These are phyloP conservation scores for Geopemphigus sp. DNA, from an alignment of 1,140 invertebrate genomes.

Conservation along the genomic window DNA sequence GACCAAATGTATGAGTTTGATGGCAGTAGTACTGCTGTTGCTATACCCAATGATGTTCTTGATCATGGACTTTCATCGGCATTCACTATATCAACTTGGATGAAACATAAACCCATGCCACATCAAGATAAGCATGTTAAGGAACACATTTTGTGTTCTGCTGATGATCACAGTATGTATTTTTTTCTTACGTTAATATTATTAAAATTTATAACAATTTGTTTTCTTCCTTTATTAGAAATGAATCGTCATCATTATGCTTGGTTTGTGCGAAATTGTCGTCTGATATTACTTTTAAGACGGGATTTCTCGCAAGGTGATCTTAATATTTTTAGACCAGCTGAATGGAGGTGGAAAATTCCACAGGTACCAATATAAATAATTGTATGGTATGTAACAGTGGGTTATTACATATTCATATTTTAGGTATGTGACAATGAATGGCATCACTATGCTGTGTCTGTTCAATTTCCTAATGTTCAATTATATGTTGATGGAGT, in stretches of 20 bases:
- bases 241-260: conserved; percentile 99
- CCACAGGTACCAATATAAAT: conserved; percentile 62
- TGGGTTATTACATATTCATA: conserved; percentile 13
- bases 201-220: background rate
- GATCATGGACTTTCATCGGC: conserved; percentile 73
- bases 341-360: conserved; percentile 96
- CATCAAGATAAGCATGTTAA: conserved; percentile 81
- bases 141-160: conserved; percentile 92
- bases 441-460: conserved; percentile 97
- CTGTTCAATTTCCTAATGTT: conserved; percentile 85
- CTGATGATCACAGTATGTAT: conserved; percentile 90
- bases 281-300: conserved; percentile 86
- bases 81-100: conserved; percentile 90
- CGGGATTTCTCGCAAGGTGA: conserved; percentile 90
- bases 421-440: conserved; percentile 86
- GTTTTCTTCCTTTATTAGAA: conserved; percentile 62
- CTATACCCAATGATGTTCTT: conserved; percentile 73
- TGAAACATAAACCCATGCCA: conserved; percentile 76
- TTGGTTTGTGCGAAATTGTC: conserved; percentile 93
- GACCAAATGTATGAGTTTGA: conserved; percentile 95
- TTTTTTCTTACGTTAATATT: conserved; percentile 35
- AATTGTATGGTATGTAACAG: background rate
- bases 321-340: conserved; percentile 92
- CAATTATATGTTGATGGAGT: conserved; percentile 87
- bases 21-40: conserved; percentile 78